Base-by-base conservation (phyloP, 2,888 invertebrate species). In the Tetranychus truncatus region DNA sequence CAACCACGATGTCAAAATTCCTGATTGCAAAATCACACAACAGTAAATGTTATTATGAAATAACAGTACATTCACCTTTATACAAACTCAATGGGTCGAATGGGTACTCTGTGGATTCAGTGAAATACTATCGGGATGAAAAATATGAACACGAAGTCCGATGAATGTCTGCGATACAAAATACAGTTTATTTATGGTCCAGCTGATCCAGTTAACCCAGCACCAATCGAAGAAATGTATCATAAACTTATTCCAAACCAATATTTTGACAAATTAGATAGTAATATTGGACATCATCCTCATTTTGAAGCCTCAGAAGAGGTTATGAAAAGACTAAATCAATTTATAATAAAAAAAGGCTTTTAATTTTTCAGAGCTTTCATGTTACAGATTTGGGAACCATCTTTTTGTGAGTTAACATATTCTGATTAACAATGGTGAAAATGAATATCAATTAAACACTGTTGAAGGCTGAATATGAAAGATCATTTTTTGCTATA, bases 101-200 rank as follows among this genome's bases (percentile, higher is more conserved):
- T n/a, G n/a, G n/a, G n/a, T n/a, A n/a, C n/a, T n/a, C 46, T 4
- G 46, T 11, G 77, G 78, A 18, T 66, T 76, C 66, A 75, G 77
- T 15, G 74, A 76, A 15, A 24, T 78, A 3, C 65, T 78, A 6
- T n/a, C n/a, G n/a, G n/a, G 77, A 79, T 65, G 82, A 82, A 76
- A 78, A 82, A 71, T 72, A 75, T 15, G 73, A 74, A 24, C 77
- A 81, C 77, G 80, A 80, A 75, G 80, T 81, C 8, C 79, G 81
- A 74, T 83, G 82, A 82, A 80, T 81, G 15, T 80, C 81, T 55
- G 82, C 81, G 9, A 76, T 82, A 18, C 78, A 80, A 75, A 76
- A 77, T 34, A 78, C 80, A 81, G 76, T 80, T 82, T 78, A 81
- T 82, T 24, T 82, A 82, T 78, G 82, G 82, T 8, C 81, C 82